These are phyloP conservation scores for Notarius lentiginosus DNA, from an alignment of 2,113 vertebrate genomes.

Conservation along the genomic window DNA sequence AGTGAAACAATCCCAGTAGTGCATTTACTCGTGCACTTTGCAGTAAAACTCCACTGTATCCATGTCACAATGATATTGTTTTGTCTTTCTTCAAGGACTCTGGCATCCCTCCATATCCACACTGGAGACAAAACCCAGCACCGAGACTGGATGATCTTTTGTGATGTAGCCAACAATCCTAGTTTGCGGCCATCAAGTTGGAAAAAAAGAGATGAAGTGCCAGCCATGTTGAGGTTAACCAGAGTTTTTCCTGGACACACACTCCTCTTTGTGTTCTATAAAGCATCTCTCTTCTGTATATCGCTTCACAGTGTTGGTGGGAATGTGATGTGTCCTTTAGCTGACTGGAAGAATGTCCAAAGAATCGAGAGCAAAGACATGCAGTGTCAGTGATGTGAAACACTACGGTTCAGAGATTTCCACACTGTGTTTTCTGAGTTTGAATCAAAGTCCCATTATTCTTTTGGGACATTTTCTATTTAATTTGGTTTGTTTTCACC, in stretches of 20 bases:
- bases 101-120: conserved; percentile 22
- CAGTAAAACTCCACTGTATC: background rate
- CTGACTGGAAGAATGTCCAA: background rate
- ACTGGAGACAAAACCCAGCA: conserved; percentile 37
- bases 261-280: background rate
- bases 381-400: background rate
- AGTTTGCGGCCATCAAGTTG: background rate
- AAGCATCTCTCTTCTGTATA: background rate
- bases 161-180: conserved; percentile 14
- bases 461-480: background rate
- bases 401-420: background rate
- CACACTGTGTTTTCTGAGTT: background rate
- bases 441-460: background rate
- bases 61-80: background rate
- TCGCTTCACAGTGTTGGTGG: background rate
- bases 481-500: background rate
- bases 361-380: background rate
- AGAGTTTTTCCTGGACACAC: conserved; percentile 11
- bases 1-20: background rate
- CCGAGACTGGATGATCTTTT: conserved; percentile 12
- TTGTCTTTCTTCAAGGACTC: conserved; percentile 1
- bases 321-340: background rate
- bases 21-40: too few relatives aligned
- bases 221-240: background rate
- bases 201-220: conserved; percentile 4